Percentiles rank a stretch among this genome's conserved stretches.
Conservation (phyloP, 2,797 vertebrate species). For the Tadarida brasiliensis region DNA sequence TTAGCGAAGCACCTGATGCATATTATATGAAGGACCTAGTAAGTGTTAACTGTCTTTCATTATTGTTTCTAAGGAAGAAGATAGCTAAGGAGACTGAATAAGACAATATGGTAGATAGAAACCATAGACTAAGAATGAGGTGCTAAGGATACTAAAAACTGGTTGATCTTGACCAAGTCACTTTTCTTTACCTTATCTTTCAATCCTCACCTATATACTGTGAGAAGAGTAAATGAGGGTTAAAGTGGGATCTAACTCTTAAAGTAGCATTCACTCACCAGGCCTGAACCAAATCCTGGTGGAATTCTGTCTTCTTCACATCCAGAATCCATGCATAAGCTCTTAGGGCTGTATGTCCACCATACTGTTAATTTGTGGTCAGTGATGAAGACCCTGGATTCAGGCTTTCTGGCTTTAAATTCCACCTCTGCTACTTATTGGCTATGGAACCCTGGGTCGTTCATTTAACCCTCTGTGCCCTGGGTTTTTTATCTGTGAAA, state of each 20-base stretch:
- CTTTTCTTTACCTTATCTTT: background rate
- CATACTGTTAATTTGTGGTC: background rate
- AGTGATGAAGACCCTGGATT: background rate
- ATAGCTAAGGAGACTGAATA: background rate
- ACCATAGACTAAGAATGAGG: background rate
- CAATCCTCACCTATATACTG: background rate
- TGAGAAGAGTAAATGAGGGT: background rate
- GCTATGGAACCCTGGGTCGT: background rate
- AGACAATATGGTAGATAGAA: background rate
- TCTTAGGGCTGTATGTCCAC: background rate
- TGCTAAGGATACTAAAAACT: background rate
- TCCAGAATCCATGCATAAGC: background rate
- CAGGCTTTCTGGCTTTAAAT: background rate
- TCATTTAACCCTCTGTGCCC: background rate
- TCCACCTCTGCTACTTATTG: background rate
- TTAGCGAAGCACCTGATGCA: background rate
- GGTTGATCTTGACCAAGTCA: background rate
- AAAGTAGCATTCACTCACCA: background rate
- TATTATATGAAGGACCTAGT: background rate
- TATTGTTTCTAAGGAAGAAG: constrained; percentile 17
- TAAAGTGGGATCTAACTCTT: background rate
- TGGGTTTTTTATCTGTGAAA: constrained; percentile 15
- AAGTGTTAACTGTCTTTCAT: background rate
- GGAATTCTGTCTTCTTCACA: background rate
- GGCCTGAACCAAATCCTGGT: background rate